A percentile compares a stretch with the other conserved stretches of the same genome.
These are phyloP conservation scores for Matsumyia berberina DNA, from an alignment of 2,888 invertebrate species.

Conservation along the genomic window DNA sequence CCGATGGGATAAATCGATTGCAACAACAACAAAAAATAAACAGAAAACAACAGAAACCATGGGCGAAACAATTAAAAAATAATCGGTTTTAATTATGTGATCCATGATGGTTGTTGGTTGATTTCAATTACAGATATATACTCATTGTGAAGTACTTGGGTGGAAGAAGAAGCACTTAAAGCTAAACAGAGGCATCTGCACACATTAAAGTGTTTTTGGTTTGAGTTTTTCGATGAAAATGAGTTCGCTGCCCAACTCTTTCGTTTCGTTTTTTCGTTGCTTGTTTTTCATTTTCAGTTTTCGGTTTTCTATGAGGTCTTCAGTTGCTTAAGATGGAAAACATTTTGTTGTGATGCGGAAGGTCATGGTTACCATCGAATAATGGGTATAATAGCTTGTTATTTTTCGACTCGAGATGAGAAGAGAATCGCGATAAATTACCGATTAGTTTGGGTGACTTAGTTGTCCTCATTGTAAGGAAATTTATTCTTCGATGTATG, in stretches of 20 bases:
- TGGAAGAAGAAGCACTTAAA: constrained; percentile 38
- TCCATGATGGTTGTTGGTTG: constrained; percentile 64
- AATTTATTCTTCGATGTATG: no score
- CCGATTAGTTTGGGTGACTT: no score
- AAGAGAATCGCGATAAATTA: constrained; percentile 4
- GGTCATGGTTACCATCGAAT: constrained; percentile 37
- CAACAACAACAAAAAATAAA: constrained; percentile 18
- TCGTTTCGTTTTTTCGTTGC: constrained; percentile 27
- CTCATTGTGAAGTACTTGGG: constrained; percentile 42
- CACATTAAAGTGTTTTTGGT: constrained; percentile 1
- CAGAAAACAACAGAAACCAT: constrained; percentile 22
- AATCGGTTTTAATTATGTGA: constrained; percentile 69
- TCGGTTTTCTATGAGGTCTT: constrained; percentile 35
- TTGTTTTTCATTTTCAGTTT: not conserved
- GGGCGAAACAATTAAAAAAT: constrained; percentile 70
- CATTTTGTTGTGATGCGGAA: constrained; percentile 20
- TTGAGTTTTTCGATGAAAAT: constrained; percentile 9
- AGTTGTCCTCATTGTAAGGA: no score
- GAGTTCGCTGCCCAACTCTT: constrained; percentile 62
- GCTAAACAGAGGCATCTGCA: constrained; percentile 57
- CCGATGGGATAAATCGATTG: constrained; percentile 37
- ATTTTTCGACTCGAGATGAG: not conserved
- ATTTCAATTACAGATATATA: constrained; percentile 72
- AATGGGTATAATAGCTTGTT: constrained; percentile 12
- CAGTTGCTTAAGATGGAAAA: constrained; percentile 22